These are phyloP conservation scores for Echinometra lucunter DNA, from an alignment of 53 echinoderm and acorn worm genomes.

Conservation along the genomic window DNA sequence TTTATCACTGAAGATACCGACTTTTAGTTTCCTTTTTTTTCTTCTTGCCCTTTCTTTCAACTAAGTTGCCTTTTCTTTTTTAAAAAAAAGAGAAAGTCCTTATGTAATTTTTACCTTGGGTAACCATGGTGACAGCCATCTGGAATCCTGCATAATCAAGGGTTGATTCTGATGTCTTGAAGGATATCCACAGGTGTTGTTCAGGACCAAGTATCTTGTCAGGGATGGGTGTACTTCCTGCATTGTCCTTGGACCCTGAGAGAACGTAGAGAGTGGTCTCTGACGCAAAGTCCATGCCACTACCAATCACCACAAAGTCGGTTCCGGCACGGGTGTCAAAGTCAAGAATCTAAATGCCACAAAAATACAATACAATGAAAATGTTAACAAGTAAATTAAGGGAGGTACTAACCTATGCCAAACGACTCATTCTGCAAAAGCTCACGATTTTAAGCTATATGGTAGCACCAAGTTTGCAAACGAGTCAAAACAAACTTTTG, in stretches of 20 bases:
- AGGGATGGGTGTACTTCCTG: constrained; percentile 15
- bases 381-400: too few relatives aligned
- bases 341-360: constrained; percentile 37
- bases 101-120: not conserved
- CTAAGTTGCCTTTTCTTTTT: too few relatives aligned
- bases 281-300: constrained; percentile 32
- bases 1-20: too few relatives aligned
- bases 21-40: too few relatives aligned
- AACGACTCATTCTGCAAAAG: too few relatives aligned
- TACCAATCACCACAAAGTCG: constrained; percentile 67
- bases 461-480: not conserved
- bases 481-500: not conserved
- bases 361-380: too few relatives aligned
- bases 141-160: constrained; percentile 29
- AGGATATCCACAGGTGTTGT: constrained; percentile 57
- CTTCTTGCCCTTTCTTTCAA: too few relatives aligned
- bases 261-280: constrained; percentile 54
- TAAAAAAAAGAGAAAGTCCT: not conserved
- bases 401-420: not conserved
- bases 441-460: too few relatives aligned
- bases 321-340: constrained; percentile 59
- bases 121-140: constrained; percentile 55
- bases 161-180: constrained; percentile 47
- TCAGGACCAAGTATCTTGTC: constrained; percentile 54
- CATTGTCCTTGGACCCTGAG: constrained; percentile 57